phyloP scores from a whole-genome alignment of 2,888 invertebrate genomes.

The Habroteleia sp. region DNA sequence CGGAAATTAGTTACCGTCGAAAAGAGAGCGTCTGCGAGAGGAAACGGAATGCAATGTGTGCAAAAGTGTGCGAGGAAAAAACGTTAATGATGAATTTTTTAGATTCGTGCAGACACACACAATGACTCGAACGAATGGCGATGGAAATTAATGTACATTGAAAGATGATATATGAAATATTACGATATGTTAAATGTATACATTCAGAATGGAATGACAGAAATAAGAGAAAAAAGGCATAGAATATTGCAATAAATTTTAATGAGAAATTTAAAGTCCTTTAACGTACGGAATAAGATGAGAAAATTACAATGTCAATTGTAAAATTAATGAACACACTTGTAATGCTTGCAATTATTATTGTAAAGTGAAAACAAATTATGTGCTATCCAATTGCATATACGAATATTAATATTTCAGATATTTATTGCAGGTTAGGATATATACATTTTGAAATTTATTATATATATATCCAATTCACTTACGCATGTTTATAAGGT shows the following conservation, averaged over 20 bases:
- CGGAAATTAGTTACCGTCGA: conserved; percentile 54
- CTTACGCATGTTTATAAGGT: no score
- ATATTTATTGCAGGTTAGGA: no score
- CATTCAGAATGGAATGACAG: conserved; percentile 17
- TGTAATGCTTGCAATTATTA: not conserved
- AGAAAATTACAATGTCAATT: conserved; percentile 7
- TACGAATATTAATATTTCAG: no score
- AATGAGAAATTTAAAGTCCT: conserved; percentile 23
- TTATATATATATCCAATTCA: no score
- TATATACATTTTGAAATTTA: no score
- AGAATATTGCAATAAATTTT: conserved; percentile 25
- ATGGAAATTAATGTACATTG: conserved; percentile 48
- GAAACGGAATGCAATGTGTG: conserved; percentile 72
- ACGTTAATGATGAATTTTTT: conserved; percentile 46
- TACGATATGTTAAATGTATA: conserved; percentile 33
- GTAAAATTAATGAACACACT: conserved; percentile 1
- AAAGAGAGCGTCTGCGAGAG: conserved; percentile 66
- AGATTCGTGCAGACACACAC: conserved; percentile 8
- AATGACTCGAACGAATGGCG: conserved; percentile 14
- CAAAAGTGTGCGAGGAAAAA: conserved; percentile 7
- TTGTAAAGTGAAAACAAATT: not conserved
- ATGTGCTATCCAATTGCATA: no score
- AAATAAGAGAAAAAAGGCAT: conserved; percentile 3
- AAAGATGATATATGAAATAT: conserved; percentile 49
- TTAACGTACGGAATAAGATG: conserved; percentile 2